Evolutionary conservation across 2,113 vertebrate genomes (phyloP).

Genomic region (Regulus satrapa): DNA sequence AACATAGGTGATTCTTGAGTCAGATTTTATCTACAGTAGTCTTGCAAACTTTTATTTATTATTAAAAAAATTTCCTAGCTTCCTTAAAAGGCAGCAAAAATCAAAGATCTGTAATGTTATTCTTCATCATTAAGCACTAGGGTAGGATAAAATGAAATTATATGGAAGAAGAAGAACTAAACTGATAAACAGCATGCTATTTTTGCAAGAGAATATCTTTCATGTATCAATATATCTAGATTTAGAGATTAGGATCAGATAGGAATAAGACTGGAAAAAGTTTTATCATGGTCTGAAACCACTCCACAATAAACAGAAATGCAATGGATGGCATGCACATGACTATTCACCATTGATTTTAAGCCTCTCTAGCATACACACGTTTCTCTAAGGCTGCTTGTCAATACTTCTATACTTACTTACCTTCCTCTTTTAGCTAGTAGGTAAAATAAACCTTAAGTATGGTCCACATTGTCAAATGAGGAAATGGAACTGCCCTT

Average conservation of each 20-base stretch:
- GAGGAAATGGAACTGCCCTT: not conserved
- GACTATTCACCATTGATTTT: not conserved
- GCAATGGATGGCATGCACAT: not conserved
- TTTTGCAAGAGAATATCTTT: not conserved
- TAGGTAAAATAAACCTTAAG: not conserved
- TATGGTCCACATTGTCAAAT: not conserved
- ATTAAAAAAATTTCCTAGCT: not conserved
- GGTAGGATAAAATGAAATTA: conserved; percentile 39
- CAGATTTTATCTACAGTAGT: conserved; percentile 20
- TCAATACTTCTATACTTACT: not conserved
- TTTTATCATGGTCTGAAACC: not conserved
- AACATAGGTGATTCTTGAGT: conserved; percentile 14
- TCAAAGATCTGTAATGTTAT: conserved; percentile 17
- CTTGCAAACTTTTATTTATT: not conserved
- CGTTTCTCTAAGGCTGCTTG: not conserved
- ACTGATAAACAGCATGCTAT: conserved; percentile 9
- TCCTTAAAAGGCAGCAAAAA: conserved; percentile 25
- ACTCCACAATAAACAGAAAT: not conserved
- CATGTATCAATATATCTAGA: not conserved
- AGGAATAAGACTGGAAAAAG: not conserved
- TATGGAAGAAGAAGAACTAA: not conserved
- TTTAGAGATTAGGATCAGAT: not conserved
- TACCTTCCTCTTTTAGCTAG: not conserved
- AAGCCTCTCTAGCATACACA: not conserved
- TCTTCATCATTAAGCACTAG: not conserved